A percentile compares a stretch with the other conserved stretches of the same genome.
These are phyloP conservation scores for Matsumyia berberina DNA, from an alignment of 2,888 invertebrate species.

Conservation along the genomic window DNA sequence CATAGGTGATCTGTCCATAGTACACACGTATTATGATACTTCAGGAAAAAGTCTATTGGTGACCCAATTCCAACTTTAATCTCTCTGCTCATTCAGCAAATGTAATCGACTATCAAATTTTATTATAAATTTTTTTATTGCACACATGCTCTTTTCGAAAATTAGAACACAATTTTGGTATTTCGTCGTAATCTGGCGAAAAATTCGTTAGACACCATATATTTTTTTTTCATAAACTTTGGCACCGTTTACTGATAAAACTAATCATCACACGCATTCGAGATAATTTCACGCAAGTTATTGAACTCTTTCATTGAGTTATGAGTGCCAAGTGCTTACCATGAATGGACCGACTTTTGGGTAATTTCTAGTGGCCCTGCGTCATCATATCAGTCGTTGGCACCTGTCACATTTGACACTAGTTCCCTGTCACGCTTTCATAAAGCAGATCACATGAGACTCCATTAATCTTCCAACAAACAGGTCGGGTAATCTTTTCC, in stretches of 20 bases:
- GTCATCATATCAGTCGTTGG: conserved; percentile 11
- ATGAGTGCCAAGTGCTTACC: background rate
- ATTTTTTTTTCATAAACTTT: conserved; percentile 28
- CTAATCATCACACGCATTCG: conserved; percentile 31
- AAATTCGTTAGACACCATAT: conserved; percentile 11
- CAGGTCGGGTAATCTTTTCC: conserved; percentile 7
- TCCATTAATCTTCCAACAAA: conserved; percentile 9
- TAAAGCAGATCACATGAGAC: conserved; percentile 9
- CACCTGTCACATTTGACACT: background rate
- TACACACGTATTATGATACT: background rate
- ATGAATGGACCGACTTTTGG: background rate
- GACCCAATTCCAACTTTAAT: conserved; percentile 37
- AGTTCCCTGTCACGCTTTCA: background rate
- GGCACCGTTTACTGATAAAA: conserved; percentile 39
- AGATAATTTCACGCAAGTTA: conserved; percentile 31
- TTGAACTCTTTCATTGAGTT: conserved; percentile 25
- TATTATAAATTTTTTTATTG: conserved; percentile 1
- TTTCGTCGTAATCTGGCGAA: conserved; percentile 13
- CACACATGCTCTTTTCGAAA: conserved; percentile 2
- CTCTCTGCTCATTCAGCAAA: conserved; percentile 20
- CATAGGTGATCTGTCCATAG: background rate
- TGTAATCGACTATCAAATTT: background rate
- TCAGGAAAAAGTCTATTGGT: conserved; percentile 14
- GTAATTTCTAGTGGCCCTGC: background rate
- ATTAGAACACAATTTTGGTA: conserved; percentile 20